Evolutionary conservation across 2,888 invertebrate genomes (phyloP), one percentile per base, ranked within the genome.

Genomic region (Eristalis arbustorum): DNA sequence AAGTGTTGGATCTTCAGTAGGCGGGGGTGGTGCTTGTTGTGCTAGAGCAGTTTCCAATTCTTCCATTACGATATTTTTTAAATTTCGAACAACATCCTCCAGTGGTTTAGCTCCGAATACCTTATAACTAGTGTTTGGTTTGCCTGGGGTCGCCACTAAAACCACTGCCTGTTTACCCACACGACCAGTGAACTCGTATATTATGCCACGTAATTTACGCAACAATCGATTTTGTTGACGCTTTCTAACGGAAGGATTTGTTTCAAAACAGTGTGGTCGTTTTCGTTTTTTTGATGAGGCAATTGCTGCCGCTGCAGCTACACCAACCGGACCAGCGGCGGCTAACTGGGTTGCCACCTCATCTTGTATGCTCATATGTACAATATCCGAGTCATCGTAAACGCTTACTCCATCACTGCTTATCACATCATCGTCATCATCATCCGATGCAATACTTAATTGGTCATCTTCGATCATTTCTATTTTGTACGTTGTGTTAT

Each of bases 131-230:
- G 98, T 98, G 93, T 97, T 97, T 89, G 98, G 97, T 93, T 98
- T 98, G 68, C 98, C 98, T 0, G 99, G 98, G 28, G 98, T 98
- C 67, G 98, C 98, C 80, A 98, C 98, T 91, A 99, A 94, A 68
- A 99, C 98, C 75, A 99, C 96, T 0, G 99, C 99, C 93, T 99
- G 99, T 92, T 99, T 98, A 0, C 99, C 99, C 74, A 99, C 98
- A 89, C 98, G 95, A 0, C 98, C 98, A 78, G 98, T 98, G 93
- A 98, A 99, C 93, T 99, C 99, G 90, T 98, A 98, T 90, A 98
- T 98, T 25, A 98, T 98, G 95, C 97, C 97, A 92, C 97, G 94
- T 81, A 98, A 93, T 94, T 98, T 98, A 88, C 98, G 94, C 76
- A 98, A 94, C 88, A 99, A 94, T 91, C 98, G 95, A 91, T 98